Conservation (phyloP, 64 coral and sea anemone species). For the Montipora cactus region DNA sequence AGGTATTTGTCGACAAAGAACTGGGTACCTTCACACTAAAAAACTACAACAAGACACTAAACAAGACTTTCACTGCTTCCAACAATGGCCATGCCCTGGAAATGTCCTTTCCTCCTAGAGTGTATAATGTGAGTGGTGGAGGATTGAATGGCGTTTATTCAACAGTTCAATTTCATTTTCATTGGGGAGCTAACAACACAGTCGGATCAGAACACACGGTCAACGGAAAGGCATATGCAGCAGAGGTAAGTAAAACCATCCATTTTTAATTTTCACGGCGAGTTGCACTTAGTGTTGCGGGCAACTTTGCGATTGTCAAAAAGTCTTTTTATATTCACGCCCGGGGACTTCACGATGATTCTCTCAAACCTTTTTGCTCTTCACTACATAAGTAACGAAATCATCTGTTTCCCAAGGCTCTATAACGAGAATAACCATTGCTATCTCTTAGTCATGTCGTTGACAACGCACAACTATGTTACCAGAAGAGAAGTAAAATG, state of each 20-base stretch:
- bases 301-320: neutral
- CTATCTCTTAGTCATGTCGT: too few relatives aligned
- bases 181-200: constrained; percentile 15
- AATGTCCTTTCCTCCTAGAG: neutral
- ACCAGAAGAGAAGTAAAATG: too few relatives aligned
- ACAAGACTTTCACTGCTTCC: neutral
- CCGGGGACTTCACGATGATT: too few relatives aligned
- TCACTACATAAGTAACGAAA: too few relatives aligned
- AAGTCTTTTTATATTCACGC: too few relatives aligned
- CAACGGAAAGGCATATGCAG: constrained; percentile 17
- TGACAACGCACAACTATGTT: too few relatives aligned
- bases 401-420: too few relatives aligned
- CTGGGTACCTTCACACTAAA: neutral
- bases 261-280: too few relatives aligned
- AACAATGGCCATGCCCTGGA: constrained; percentile 39
- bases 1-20: neutral
- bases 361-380: neutral
- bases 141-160: constrained; percentile 12
- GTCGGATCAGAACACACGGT: constrained; percentile 62
- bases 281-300: too few relatives aligned
- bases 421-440: too few relatives aligned
- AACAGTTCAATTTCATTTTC: constrained; percentile 49
- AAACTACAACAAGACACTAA: constrained; percentile 21
- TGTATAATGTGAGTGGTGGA: constrained; percentile 34
- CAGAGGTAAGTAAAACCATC: constrained; percentile 25